Evolutionary conservation across 2,797 vertebrate genomes (phyloP).

Genomic region (Netta rufina): DNA sequence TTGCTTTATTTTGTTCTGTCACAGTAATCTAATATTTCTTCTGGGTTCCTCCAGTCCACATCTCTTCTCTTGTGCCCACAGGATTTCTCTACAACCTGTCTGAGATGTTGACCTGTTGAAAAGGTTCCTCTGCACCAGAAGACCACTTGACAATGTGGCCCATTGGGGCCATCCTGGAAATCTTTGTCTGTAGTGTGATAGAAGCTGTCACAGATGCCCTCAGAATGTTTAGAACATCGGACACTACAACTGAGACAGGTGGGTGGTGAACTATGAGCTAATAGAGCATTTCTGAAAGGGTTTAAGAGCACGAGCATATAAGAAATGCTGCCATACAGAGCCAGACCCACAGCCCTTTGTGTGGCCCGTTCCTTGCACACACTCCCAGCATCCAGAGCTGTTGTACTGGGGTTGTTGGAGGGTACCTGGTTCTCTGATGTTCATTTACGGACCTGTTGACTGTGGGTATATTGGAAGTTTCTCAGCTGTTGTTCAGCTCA

Average conservation of each 20-base stretch:
- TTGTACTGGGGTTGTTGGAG: neutral
- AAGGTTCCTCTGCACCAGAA: neutral
- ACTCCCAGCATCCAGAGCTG: neutral
- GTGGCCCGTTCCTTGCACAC: neutral
- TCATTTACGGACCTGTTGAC: neutral
- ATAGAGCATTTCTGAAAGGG: neutral
- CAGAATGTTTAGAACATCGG: neutral
- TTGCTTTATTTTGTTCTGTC: neutral
- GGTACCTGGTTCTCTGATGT: neutral
- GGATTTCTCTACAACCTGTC: neutral
- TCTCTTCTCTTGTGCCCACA: neutral
- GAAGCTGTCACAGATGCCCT: neutral
- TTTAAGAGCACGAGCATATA: neutral
- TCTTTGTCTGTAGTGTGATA: neutral
- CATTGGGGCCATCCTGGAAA: neutral
- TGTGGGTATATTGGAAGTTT: neutral
- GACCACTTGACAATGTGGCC: neutral
- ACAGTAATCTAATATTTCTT: neutral
- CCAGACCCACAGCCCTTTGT: accelerated
- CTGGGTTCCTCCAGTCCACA: neutral
- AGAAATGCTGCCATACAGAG: neutral
- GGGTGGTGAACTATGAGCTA: neutral
- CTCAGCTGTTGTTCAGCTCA: neutral
- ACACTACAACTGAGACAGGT: neutral
- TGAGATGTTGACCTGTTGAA: neutral